phyloP scores from a whole-genome alignment of 2,888 invertebrate genomes.

The Cataglyphis albicans region DNA sequence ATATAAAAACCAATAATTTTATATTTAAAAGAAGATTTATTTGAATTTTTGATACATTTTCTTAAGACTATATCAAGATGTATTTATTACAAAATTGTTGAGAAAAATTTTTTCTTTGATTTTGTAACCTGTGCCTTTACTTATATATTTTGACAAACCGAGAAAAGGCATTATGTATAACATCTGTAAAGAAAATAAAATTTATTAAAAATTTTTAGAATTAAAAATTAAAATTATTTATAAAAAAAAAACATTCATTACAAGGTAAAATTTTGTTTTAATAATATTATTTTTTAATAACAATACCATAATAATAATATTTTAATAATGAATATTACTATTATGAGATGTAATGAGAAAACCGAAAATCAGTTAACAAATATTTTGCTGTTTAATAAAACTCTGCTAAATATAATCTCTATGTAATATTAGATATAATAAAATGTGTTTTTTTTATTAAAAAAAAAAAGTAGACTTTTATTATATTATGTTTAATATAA shows the following conservation, averaged over 20 bases:
- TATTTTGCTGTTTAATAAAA: not conserved
- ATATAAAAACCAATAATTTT: not conserved
- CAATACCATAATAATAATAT: no score
- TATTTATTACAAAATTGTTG: not conserved
- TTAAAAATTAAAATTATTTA: not conserved
- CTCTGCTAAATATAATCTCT: no score
- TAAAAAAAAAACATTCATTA: not conserved
- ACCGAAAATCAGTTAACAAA: not conserved
- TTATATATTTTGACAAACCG: not conserved
- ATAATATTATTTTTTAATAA: no score
- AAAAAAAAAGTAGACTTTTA: no score
- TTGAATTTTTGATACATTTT: not conserved
- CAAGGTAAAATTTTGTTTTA: not conserved
- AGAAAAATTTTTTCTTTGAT: not conserved
- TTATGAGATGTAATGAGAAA: not conserved
- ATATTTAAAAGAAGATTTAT: not conserved
- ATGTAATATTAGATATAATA: no score
- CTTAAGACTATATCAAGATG: not conserved
- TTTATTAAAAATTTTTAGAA: not conserved
- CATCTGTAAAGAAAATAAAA: not conserved
- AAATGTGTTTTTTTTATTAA: no score
- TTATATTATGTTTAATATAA: no score
- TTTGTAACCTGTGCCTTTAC: no score
- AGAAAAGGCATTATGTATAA: not conserved
- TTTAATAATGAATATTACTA: not conserved